Evolutionary conservation across 30 jellyfish, hydroid and myxozoan genomes (phyloP).

Genomic region (Rhopilema esculentum): DNA sequence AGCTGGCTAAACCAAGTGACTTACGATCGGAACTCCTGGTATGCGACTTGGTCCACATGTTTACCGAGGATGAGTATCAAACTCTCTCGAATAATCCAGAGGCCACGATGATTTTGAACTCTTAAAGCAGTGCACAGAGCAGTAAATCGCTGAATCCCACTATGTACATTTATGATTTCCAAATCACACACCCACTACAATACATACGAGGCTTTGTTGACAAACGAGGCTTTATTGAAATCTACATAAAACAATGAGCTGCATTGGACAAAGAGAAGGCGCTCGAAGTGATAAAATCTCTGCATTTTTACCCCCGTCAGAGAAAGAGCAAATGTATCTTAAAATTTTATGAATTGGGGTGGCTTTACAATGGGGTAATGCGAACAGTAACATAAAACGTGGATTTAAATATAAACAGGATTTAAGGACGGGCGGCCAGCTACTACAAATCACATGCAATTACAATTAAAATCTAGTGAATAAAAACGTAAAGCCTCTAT

Average conservation of each 20-base stretch:
- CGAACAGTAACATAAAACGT: too few species aligned
- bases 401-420: too few species aligned
- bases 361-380: too few species aligned
- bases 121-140: not conserved
- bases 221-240: not conserved
- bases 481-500: too few species aligned
- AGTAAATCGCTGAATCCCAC: not conserved
- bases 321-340: conserved; percentile 5
- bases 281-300: not conserved
- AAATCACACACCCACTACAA: not conserved
- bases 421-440: too few species aligned
- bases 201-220: not conserved
- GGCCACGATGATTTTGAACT: not conserved
- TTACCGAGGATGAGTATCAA: conserved; percentile 34
- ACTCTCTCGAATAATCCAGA: conserved; percentile 31
- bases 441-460: too few species aligned
- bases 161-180: not conserved
- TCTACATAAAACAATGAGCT: not conserved
- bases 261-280: not conserved
- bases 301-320: not conserved
- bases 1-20: conserved; percentile 18
- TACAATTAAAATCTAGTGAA: too few species aligned
- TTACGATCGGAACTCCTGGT: conserved; percentile 43
- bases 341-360: conserved; percentile 6
- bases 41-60: conserved; percentile 29